Conservation (phyloP, 2,113 vertebrate genomes). For the Zosterops japonicus region DNA sequence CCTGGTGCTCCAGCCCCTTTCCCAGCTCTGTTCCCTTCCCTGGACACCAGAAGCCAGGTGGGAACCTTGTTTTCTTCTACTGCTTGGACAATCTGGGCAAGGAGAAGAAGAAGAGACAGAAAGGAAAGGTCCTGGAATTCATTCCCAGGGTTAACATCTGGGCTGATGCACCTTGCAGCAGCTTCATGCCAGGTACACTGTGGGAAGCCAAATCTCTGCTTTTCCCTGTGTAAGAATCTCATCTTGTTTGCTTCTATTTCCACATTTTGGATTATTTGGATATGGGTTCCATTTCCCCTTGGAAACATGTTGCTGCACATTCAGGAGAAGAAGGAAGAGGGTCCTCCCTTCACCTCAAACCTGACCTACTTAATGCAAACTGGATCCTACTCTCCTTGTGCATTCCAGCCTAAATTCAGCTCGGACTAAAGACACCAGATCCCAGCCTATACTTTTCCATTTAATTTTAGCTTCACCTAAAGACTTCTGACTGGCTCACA, state of each 20-base stretch:
- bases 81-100: not conserved
- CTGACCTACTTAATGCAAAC: not conserved
- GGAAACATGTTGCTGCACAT: rapidly evolving
- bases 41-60: not conserved
- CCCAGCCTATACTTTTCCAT: not conserved
- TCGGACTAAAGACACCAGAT: not conserved
- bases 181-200: not conserved
- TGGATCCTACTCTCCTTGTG: not conserved
- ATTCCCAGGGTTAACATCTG: not conserved
- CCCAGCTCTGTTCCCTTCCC: rapidly evolving
- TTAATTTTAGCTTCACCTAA: not conserved
- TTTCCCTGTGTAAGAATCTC: not conserved
- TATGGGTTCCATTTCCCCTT: not conserved
- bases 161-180: not conserved
- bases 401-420: not conserved
- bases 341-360: not conserved
- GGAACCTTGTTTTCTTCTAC: not conserved
- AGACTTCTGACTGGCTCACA: not conserved
- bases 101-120: not conserved
- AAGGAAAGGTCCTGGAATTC: not conserved
- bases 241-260: not conserved
- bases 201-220: not conserved
- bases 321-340: not conserved
- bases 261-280: not conserved
- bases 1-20: not conserved